phyloP scores from a whole-genome alignment of 2,113 vertebrate species.

The Chionomys nivalis region DNA sequence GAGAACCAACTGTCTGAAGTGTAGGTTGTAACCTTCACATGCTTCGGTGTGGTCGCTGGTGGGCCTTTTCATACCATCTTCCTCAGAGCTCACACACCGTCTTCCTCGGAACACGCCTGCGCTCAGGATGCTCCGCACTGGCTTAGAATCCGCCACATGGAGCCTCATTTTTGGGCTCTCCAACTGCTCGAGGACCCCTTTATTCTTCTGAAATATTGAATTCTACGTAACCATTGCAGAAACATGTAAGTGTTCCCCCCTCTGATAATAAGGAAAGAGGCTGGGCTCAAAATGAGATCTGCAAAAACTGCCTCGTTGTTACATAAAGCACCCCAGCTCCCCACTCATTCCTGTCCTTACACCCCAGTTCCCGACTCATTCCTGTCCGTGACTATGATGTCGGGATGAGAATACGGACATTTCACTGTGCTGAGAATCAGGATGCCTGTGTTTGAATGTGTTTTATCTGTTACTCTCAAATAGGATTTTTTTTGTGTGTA shows the following conservation, averaged over 20 bases:
- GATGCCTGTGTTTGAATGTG: not conserved
- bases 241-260: not conserved
- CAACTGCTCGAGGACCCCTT: not conserved
- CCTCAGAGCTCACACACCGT: accelerated
- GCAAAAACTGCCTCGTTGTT: not conserved
- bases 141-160: not conserved
- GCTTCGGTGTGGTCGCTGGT: not conserved
- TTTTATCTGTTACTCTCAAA: not conserved
- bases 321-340: not conserved
- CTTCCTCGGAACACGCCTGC: not conserved
- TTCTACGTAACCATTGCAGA: not conserved
- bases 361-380: not conserved
- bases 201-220: not conserved
- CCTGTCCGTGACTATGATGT: not conserved
- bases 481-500: not conserved
- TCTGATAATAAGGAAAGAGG: not conserved
- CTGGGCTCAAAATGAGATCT: not conserved
- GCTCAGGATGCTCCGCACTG: not conserved
- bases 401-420: accelerated
- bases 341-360: no score
- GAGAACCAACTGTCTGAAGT: not conserved
- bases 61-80: not conserved
- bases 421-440: not conserved
- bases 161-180: not conserved
- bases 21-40: not conserved